Percentiles rank a stretch among this genome's conserved stretches.
These are phyloP conservation scores for Jaculus jaculus DNA, from an alignment of 2,113 vertebrate genomes.

Conservation along the genomic window DNA sequence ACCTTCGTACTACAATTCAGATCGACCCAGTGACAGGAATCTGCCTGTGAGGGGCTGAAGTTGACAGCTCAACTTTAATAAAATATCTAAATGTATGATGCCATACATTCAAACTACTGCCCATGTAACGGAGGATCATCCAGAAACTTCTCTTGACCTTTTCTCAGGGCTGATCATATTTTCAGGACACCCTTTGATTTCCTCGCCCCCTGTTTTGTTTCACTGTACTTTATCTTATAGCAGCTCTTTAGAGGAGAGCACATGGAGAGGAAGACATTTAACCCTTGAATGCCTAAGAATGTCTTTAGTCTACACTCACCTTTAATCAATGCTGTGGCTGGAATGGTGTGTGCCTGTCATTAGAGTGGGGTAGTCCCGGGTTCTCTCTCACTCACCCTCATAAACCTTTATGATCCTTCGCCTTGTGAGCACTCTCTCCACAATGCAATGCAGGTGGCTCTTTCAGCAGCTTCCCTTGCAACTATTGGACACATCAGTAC, in stretches of 20 bases:
- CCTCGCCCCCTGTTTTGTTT: not conserved
- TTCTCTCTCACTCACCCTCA: not conserved
- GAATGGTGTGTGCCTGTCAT: not conserved
- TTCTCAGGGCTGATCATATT: not conserved
- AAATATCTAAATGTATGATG: too few species aligned
- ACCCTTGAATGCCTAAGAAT: not conserved
- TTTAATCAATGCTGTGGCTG: not conserved
- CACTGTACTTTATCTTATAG: not conserved
- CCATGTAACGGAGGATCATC: not conserved
- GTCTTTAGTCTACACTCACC: not conserved
- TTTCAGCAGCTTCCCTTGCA: not conserved
- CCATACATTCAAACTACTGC: too few species aligned
- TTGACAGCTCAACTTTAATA: too few species aligned
- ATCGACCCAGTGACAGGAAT: too few species aligned
- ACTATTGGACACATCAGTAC: not conserved
- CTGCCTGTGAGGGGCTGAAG: too few species aligned
- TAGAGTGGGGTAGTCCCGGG: not conserved
- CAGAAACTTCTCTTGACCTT: not conserved
- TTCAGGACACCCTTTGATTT: not conserved
- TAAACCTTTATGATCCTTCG: not conserved
- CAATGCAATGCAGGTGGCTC: not conserved
- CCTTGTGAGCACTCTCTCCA: not conserved
- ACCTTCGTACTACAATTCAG: too few species aligned
- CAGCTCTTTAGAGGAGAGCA: not conserved
- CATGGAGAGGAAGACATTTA: not conserved